These are phyloP conservation scores for Rugalucina vietnamica DNA, from an alignment of 2,888 invertebrate species.

Conservation along the genomic window DNA sequence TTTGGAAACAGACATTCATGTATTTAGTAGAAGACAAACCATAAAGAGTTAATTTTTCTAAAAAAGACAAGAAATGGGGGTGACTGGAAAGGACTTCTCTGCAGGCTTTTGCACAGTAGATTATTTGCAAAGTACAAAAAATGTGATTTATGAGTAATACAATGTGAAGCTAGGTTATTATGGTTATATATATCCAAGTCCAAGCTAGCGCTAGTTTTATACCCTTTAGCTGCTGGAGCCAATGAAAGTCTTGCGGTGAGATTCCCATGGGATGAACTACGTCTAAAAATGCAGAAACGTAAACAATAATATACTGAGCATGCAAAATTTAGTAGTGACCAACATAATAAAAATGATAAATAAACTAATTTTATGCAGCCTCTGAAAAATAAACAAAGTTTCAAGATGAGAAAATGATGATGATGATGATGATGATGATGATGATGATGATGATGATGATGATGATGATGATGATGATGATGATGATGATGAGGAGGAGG, in stretches of 20 bases:
- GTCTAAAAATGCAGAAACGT: slow-evolving; percentile 73
- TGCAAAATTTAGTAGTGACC: no score
- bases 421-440: background rate
- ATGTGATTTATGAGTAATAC: no score
- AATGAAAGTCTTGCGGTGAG: slow-evolving; percentile 53
- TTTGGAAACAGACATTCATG: no score
- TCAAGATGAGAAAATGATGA: background rate
- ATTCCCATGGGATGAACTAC: slow-evolving; percentile 75
- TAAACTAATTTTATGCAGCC: background rate
- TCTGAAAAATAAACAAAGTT: background rate
- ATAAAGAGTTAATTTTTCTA: no score
- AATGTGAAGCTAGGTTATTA: no score
- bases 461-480: background rate
- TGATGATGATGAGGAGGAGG: no score
- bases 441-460: slow-evolving; percentile 1
- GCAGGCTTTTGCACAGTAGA: no score
- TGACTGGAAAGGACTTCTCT: no score
- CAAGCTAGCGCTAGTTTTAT: slow-evolving; percentile 12
- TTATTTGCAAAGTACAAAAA: no score
- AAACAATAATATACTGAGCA: no score
- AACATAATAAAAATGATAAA: background rate
- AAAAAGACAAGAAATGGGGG: no score
- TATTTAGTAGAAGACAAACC: no score
- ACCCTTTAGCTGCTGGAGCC: slow-evolving; percentile 46
- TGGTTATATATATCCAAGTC: background rate